Evolutionary conservation across 2,113 vertebrate genomes (phyloP).

Genomic region (Caranx melampygus): DNA sequence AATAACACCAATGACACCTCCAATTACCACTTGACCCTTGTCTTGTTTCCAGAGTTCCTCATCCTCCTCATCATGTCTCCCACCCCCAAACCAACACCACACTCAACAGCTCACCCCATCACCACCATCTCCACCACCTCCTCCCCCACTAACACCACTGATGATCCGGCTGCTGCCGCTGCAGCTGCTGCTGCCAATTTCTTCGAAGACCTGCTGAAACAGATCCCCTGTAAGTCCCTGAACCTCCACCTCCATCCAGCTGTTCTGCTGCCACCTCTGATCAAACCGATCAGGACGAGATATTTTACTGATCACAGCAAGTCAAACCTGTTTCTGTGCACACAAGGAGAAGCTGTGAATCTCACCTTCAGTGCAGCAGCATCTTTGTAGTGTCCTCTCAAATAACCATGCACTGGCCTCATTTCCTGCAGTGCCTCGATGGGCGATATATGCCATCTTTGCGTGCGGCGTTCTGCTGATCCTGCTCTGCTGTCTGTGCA

Average conservation of each 20-base stretch:
- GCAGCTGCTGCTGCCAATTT: conserved; percentile 19
- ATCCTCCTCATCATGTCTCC: conserved; percentile 42
- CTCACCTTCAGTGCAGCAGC: too few species aligned
- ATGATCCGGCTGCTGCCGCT: conserved; percentile 21
- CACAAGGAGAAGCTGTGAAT: not conserved
- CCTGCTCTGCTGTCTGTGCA: conserved; percentile 84
- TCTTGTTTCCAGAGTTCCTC: conserved; percentile 29
- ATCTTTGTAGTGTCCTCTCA: not conserved
- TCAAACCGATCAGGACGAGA: not conserved
- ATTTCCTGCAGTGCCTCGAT: conserved; percentile 85
- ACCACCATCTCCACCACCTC: conserved; percentile 6
- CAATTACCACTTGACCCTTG: not conserved
- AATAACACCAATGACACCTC: not conserved
- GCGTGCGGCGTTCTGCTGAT: conserved; percentile 70
- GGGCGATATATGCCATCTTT: conserved; percentile 80
- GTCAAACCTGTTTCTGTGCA: not conserved
- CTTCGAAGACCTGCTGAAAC: conserved; percentile 72
- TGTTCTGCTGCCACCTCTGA: too few species aligned
- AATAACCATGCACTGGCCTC: not conserved
- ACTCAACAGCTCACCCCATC: not conserved
- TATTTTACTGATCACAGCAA: not conserved
- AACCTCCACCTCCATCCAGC: too few species aligned
- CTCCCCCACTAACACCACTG: conserved; percentile 33
- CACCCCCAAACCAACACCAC: not conserved
- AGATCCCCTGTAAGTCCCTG: conserved; percentile 85